Evolutionary conservation across 2,113 vertebrate genomes (phyloP).

Genomic region (Malurus cyaneus): DNA sequence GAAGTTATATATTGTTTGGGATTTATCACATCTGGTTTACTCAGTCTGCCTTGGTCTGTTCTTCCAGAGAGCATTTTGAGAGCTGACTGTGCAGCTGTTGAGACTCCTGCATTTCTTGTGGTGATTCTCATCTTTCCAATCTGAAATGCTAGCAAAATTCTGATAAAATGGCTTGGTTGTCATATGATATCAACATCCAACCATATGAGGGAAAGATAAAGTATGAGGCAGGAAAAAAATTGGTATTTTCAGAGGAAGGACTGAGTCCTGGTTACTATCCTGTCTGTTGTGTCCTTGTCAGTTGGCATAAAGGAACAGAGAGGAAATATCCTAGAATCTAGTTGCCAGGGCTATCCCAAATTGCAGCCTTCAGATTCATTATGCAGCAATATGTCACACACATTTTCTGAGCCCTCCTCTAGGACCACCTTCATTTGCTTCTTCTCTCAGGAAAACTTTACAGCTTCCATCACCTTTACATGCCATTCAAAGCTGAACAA

Average conservation of each 20-base stretch:
- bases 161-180: neutral
- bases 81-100: neutral
- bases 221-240: neutral
- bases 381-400: neutral
- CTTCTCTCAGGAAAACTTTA: neutral
- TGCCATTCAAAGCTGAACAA: neutral
- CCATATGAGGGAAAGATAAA: neutral
- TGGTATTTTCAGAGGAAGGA: neutral
- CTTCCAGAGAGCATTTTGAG: neutral
- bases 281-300: neutral
- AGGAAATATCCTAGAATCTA: neutral
- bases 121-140: neutral
- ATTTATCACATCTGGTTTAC: neutral
- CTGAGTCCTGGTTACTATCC: neutral
- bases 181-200: neutral
- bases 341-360: neutral
- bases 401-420: neutral
- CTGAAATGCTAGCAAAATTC: neutral
- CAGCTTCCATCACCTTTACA: neutral
- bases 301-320: neutral
- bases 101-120: neutral
- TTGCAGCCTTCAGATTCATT: neutral
- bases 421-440: neutral
- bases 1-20: neutral
- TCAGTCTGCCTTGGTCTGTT: neutral